phyloP scores from a whole-genome alignment of 2,113 vertebrate genomes.

The Phalacrocorax aristotelis region DNA sequence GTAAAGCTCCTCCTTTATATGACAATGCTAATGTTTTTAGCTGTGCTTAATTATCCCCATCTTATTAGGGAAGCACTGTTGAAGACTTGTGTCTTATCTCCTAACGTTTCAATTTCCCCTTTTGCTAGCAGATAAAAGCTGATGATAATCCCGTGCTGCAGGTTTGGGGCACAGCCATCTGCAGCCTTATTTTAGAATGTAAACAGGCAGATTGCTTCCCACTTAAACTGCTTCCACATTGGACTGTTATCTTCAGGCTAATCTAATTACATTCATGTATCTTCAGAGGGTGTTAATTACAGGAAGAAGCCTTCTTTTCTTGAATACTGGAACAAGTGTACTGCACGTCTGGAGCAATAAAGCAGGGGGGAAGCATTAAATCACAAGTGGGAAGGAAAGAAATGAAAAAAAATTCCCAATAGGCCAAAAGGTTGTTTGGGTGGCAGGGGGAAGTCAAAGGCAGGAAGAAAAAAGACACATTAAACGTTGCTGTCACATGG shows the following conservation, averaged over 20 bases:
- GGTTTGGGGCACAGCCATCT: background rate
- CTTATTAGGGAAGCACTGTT: background rate
- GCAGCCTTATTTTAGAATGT: background rate
- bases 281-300: background rate
- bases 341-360: background rate
- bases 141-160: background rate
- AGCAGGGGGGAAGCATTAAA: background rate
- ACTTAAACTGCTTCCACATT: background rate
- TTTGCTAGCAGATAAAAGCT: background rate
- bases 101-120: background rate
- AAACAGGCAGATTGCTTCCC: background rate
- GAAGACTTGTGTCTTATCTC: background rate
- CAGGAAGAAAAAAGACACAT: background rate
- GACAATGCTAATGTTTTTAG: background rate
- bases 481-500: background rate
- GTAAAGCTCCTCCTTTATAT: background rate
- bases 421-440: background rate
- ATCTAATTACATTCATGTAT: background rate
- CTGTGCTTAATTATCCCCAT: background rate
- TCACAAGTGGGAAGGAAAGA: background rate
- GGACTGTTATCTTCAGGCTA: background rate
- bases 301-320: background rate
- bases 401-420: background rate
- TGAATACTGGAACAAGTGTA: background rate
- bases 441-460: background rate